These are phyloP conservation scores for Chrysomela aeneicollis DNA, from an alignment of 2,888 invertebrate genomes.

Conservation along the genomic window DNA sequence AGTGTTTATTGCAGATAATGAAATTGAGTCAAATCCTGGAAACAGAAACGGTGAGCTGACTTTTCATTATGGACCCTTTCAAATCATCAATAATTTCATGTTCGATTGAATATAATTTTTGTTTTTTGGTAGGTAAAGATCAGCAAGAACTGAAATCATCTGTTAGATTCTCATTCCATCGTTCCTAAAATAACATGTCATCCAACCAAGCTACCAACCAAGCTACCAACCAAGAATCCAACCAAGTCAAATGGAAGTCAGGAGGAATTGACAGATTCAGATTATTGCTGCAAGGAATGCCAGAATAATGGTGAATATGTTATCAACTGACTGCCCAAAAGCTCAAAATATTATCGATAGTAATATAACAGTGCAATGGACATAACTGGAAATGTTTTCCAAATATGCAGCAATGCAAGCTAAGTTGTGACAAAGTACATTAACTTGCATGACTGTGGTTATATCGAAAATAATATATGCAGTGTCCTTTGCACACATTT, in stretches of 20 bases:
- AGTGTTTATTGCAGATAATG: constrained; percentile 16
- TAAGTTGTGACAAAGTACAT: too few relatives aligned
- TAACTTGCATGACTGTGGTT: too few relatives aligned
- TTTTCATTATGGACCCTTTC: constrained; percentile 5
- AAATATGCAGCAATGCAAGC: too few relatives aligned
- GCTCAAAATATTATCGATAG: constrained; percentile 1
- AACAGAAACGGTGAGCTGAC: constrained; percentile 15
- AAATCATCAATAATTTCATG: not conserved
- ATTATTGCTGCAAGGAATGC: constrained; percentile 15
- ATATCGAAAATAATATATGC: too few relatives aligned
- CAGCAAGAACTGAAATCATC: constrained; percentile 5
- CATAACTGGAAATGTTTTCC: too few relatives aligned
- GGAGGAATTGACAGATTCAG: not conserved
- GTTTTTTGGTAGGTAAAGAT: constrained; percentile 12
- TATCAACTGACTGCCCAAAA: constrained; percentile 4
- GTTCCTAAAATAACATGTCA: not conserved
- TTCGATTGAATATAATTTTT: not conserved
- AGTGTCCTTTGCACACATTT: too few relatives aligned
- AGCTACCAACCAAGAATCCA: too few relatives aligned
- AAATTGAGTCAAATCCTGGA: not conserved
- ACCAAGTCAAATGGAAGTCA: too few relatives aligned
- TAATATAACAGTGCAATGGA: not conserved
- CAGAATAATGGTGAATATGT: constrained; percentile 8
- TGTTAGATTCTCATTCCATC: constrained; percentile 7
- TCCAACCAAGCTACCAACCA: not conserved